phyloP scores from a whole-genome alignment of 2,888 invertebrate genomes.

The Athalia rosae region DNA sequence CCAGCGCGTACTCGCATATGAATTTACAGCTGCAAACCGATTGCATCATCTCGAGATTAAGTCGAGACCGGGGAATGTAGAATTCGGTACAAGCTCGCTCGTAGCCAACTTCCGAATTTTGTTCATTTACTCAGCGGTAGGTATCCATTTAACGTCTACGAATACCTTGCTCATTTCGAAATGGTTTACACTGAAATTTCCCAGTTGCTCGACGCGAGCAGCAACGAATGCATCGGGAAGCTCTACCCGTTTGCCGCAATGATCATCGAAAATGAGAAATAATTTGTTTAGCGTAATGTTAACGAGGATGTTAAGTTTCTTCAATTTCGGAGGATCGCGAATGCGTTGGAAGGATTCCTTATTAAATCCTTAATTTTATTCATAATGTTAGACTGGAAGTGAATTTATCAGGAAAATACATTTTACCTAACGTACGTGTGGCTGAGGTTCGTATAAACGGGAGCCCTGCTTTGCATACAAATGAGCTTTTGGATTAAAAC shows the following conservation, averaged over 20 bases:
- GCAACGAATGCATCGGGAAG: not conserved
- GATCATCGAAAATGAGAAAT: not conserved
- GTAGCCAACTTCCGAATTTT: no score
- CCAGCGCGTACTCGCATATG: no score
- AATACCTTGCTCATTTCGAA: no score
- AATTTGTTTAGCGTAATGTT: not conserved
- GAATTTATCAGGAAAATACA: slow-evolving; percentile 50
- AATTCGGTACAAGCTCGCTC: no score
- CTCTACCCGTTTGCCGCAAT: not conserved
- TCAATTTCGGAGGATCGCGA: not conserved
- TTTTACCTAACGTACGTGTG: slow-evolving; percentile 50
- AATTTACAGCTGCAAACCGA: no score
- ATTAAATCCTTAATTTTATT: slow-evolving; percentile 34
- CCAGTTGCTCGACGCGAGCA: no score
- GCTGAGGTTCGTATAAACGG: slow-evolving; percentile 46
- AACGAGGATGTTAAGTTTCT: not conserved
- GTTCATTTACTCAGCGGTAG: no score
- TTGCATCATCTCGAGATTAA: no score
- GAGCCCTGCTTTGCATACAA: slow-evolving; percentile 57
- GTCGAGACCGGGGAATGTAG: no score
- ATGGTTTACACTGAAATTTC: no score
- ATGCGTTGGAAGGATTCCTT: not conserved
- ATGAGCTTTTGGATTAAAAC: slow-evolving; percentile 59
- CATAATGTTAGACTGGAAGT: slow-evolving; percentile 34
- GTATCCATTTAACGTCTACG: no score